Evolutionary conservation across 2,113 vertebrate species (phyloP).

Genomic region (Cryptomyrus ogoouensis): DNA sequence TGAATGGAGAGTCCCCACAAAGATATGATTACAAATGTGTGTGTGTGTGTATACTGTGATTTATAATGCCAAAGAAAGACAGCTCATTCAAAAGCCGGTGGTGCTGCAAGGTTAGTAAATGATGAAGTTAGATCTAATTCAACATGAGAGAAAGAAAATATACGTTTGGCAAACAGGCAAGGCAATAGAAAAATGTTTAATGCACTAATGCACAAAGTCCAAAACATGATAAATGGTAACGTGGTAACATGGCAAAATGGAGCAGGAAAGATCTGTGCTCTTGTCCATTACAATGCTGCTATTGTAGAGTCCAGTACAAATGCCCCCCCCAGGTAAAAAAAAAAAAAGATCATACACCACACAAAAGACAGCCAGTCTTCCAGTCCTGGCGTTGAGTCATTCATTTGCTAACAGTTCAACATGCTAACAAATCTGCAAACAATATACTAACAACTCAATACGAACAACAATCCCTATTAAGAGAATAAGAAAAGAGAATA

Average conservation of each 20-base stretch:
- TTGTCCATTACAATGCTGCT: neutral
- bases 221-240: neutral
- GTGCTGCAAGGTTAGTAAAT: neutral
- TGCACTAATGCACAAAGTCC: neutral
- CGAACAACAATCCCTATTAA: neutral
- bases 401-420: neutral
- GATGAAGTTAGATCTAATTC: neutral
- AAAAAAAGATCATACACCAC: neutral
- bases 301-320: neutral
- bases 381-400: neutral
- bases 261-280: neutral
- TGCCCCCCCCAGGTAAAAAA: neutral
- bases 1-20: too few relatives aligned
- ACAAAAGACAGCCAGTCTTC: neutral
- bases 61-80: neutral
- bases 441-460: neutral
- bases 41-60: neutral
- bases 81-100: neutral
- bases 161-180: neutral
- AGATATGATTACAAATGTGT: too few relatives aligned
- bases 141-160: neutral
- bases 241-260: neutral
- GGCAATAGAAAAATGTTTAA: neutral
- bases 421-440: neutral
- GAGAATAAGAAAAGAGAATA: too few relatives aligned